Evolutionary conservation across 2,797 vertebrate species (phyloP).

Genomic region (Sebastes hubbsi): DNA sequence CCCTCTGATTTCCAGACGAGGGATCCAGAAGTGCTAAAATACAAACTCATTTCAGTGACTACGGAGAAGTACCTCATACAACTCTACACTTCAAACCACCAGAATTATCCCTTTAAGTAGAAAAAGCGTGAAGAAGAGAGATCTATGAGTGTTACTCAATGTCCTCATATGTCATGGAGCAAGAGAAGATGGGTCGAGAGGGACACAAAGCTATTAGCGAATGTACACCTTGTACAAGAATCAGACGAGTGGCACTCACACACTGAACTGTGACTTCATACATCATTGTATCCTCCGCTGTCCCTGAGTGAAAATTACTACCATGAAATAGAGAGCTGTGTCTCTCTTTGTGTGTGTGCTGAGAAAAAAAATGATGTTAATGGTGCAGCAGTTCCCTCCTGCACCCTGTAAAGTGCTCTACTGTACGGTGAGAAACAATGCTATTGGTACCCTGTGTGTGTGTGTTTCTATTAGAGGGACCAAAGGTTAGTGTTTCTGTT

Average conservation of each 20-base stretch:
- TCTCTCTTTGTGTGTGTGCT: background rate
- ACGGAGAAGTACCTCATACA: no score
- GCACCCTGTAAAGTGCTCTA: background rate
- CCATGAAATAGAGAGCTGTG: background rate
- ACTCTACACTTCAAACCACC: no score
- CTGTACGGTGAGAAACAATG: background rate
- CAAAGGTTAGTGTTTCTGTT: background rate
- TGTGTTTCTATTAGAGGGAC: background rate
- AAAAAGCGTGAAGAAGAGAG: background rate
- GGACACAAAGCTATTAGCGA: background rate
- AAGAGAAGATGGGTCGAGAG: no score
- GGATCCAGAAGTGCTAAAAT: no score
- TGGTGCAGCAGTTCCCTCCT: background rate
- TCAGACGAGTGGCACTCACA: background rate
- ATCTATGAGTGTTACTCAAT: background rate
- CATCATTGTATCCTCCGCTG: conserved; percentile 16
- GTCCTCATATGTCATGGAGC: no score
- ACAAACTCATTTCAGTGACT: no score
- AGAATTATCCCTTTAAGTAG: background rate
- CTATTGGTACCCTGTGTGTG: background rate
- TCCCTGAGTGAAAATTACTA: conserved; percentile 30
- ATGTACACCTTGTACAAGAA: background rate
- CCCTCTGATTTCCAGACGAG: no score
- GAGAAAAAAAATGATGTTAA: background rate
- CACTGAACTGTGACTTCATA: conserved; percentile 13